Percentiles rank a stretch among this genome's conserved stretches.
Evolutionary conservation across 2,113 vertebrate species (phyloP).

Genomic region (Tylochromis polylepis): DNA sequence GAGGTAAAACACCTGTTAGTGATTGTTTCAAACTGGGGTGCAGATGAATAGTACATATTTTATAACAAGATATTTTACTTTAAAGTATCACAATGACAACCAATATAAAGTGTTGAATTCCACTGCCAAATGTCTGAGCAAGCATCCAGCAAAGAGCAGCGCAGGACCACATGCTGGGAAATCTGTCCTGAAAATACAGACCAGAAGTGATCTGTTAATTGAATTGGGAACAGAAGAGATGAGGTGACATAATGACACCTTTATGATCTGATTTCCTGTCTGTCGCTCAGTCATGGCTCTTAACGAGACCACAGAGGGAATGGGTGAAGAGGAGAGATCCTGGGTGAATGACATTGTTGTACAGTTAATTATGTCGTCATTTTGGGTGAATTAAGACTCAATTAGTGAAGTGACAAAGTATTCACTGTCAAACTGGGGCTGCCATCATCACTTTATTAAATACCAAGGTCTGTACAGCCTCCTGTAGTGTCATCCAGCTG

Average conservation of each 20-base stretch:
- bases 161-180: conserved; percentile 21
- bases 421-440: neutral
- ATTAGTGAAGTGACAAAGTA: conserved; percentile 40
- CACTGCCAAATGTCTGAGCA: neutral
- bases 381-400: conserved; percentile 43
- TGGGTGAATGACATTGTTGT: conserved; percentile 24
- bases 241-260: conserved; percentile 54
- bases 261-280: conserved; percentile 49
- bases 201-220: conserved; percentile 56
- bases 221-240: conserved; percentile 43
- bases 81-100: neutral
- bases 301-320: conserved; percentile 22
- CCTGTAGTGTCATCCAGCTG: neutral
- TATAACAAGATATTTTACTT: neutral
- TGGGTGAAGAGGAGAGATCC: neutral
- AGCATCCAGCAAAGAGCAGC: conserved; percentile 35
- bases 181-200: neutral
- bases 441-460: neutral
- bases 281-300: conserved; percentile 32
- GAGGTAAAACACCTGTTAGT: neutral
- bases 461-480: neutral
- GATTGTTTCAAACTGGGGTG: neutral
- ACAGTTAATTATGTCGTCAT: conserved; percentile 42
- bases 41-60: neutral
- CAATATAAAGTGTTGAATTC: neutral